Evolutionary conservation across 2,888 invertebrate species (phyloP).

Genomic region (Entomobrya multifasciata): DNA sequence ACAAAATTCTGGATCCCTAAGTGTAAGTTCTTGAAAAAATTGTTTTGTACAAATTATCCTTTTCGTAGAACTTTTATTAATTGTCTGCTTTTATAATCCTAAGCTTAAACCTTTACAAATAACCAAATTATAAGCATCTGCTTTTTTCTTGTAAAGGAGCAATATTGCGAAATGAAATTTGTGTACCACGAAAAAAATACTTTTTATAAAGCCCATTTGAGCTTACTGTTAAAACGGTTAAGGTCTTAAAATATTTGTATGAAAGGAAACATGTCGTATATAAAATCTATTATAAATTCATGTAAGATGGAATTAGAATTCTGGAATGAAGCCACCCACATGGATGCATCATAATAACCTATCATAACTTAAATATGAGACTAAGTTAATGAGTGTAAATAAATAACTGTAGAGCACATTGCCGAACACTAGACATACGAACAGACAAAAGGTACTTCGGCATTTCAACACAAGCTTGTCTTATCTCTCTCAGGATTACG

Average conservation of each 20-base stretch:
- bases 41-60: neutral
- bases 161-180: too few relatives aligned
- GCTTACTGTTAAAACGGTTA: too few relatives aligned
- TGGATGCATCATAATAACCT: neutral
- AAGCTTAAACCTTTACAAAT: neutral
- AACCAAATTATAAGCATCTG: too few relatives aligned
- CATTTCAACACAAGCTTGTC: conserved; percentile 12
- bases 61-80: neutral
- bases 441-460: conserved; percentile 19
- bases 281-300: too few relatives aligned
- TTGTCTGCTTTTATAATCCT: too few relatives aligned
- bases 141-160: too few relatives aligned
- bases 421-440: neutral
- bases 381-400: neutral
- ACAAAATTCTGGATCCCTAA: conserved; percentile 56
- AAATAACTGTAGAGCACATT: conserved; percentile 5
- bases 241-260: too few relatives aligned
- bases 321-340: conserved; percentile 40
- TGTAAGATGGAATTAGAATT: conserved; percentile 5
- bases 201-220: too few relatives aligned
- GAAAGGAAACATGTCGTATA: too few relatives aligned
- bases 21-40: conserved; percentile 54
- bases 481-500: neutral
- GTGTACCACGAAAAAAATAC: too few relatives aligned
- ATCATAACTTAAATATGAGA: neutral